These are phyloP conservation scores for Papilio dardanus DNA, from an alignment of 1,140 invertebrate species.

Conservation along the genomic window DNA sequence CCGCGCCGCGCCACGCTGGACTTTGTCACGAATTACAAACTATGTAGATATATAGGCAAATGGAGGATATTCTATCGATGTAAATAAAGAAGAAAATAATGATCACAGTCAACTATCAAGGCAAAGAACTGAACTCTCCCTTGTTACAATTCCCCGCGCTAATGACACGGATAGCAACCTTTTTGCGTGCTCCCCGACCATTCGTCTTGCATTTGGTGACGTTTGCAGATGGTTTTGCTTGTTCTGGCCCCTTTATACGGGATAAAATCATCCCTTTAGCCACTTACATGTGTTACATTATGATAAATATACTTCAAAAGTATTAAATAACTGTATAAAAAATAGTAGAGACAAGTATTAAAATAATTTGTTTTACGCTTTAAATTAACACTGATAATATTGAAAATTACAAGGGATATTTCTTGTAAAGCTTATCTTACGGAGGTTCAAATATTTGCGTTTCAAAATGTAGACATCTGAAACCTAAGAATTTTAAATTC, in stretches of 20 bases:
- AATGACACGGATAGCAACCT: constrained; percentile 68
- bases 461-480: neutral
- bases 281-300: constrained; percentile 39
- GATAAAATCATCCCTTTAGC: constrained; percentile 49
- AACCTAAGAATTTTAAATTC: neutral
- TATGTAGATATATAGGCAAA: neutral
- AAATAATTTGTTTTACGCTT: neutral
- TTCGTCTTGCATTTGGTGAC: constrained; percentile 68
- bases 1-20: neutral
- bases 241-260: constrained; percentile 44
- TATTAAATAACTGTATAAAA: neutral
- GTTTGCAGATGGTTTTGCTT: constrained; percentile 57
- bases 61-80: neutral
- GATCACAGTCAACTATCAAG: too few species aligned
- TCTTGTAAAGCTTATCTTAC: too few species aligned
- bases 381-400: neutral
- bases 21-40: constrained; percentile 21
- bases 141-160: constrained; percentile 62
- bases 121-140: constrained; percentile 47
- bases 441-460: too few species aligned
- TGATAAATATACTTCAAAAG: constrained; percentile 7
- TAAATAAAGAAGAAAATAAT: too few species aligned
- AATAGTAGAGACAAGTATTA: neutral
- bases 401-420: too few species aligned
- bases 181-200: constrained; percentile 67